Evolutionary conservation across 2,888 invertebrate species (phyloP), one percentile per base, ranked within the genome.

Genomic region (Dolomedes plantarius): DNA sequence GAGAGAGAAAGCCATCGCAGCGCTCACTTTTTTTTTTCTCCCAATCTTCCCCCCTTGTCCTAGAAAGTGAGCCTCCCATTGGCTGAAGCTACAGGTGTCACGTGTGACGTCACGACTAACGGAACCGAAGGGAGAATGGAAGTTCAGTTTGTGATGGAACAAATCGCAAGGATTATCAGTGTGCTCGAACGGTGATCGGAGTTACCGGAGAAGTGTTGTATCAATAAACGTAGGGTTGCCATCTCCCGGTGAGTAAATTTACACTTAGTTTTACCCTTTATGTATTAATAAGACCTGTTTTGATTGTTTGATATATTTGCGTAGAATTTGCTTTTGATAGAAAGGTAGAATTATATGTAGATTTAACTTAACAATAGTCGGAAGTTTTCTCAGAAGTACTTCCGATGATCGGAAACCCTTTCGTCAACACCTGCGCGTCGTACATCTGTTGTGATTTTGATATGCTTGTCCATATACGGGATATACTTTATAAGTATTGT

Each of bases 51-150:
- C 73, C 76, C 69, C 19, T 56, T 73, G 83, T 77, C 83, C 83
- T 68, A 85, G 77, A 85, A 85, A 85, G 72, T 23, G 2, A 36
- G 6, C 62, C 41, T 39, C n/a, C 67, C 56, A 85, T 85, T 85
- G 77, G 77, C 56, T 29, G 83, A 73, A 85, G 72, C 83, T 41
- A 85, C 77, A 85, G 83, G 83, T 85, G 77, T 50, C 72, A 72
- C 73, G 23, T 16, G 77, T 85, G 83, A 85, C 83, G 83, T 85
- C 83, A 73, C 68, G 39, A 31, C 7, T 85, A 77, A 72, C 77
- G 77, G 77, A 83, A 85, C 71, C 73, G 65, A 78, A 46, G 56
- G 72, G 41, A 50, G 64, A 41, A 50, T 68, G 72, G 67, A 46
- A 68, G 65, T 50, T 36, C 67, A 68, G 56, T 56, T 56, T 62